A percentile compares a stretch with the other conserved stretches of the same genome.
phyloP scores from a whole-genome alignment of 2,113 vertebrate species.

The Notothenia coriiceps region DNA sequence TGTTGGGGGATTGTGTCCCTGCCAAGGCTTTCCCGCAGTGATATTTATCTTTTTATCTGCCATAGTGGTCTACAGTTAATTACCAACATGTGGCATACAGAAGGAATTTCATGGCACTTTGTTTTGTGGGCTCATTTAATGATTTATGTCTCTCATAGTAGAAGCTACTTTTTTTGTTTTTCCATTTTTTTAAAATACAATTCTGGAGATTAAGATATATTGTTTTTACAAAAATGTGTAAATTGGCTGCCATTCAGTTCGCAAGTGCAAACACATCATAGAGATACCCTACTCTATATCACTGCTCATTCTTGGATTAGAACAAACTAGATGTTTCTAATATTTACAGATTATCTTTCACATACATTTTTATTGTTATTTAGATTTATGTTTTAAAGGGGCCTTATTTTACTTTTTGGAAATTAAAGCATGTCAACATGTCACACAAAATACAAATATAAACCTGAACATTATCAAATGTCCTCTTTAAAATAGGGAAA shows the following conservation, averaged over 20 bases:
- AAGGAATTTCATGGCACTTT: slow-evolving; percentile 4
- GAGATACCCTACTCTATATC: background rate
- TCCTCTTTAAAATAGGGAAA: background rate
- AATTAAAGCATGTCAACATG: no score
- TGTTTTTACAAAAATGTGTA: background rate
- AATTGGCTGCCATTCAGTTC: background rate
- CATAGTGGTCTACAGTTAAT: background rate
- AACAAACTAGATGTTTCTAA: background rate
- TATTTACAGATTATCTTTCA: background rate
- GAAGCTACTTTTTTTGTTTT: slow-evolving; percentile 3
- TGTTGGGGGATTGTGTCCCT: slow-evolving; percentile 9
- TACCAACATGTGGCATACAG: background rate
- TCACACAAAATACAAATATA: no score
- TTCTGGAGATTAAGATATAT: background rate
- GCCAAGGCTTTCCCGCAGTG: slow-evolving; percentile 22
- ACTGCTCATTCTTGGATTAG: background rate
- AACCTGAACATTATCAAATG: no score
- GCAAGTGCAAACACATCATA: background rate
- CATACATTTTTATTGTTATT: background rate
- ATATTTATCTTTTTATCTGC: slow-evolving; percentile 11
- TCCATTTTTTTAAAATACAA: background rate
- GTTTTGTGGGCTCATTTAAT: background rate
- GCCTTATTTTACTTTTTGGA: no score
- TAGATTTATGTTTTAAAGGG: background rate
- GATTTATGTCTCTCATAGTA: background rate